Conservation (phyloP, 2,888 invertebrate genomes). For the Lycophotia porphyrea region DNA sequence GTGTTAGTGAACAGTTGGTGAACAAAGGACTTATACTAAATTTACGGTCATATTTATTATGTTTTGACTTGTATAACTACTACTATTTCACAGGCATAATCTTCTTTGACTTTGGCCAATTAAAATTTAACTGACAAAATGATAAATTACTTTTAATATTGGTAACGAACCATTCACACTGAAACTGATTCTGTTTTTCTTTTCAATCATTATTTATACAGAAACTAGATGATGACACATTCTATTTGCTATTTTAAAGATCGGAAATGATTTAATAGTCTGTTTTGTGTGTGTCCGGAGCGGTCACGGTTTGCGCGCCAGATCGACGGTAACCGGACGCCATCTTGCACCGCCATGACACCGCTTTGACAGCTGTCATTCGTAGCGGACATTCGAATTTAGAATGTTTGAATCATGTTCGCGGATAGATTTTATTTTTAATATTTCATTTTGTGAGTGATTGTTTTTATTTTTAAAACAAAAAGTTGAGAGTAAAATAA, state of each 20-base stretch:
- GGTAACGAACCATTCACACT: slow-evolving; percentile 32
- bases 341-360: slow-evolving; percentile 85
- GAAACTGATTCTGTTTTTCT: slow-evolving; percentile 26
- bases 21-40: neutral
- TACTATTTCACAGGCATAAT: slow-evolving; percentile 32
- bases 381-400: slow-evolving; percentile 86
- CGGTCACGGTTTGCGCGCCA: slow-evolving; percentile 80
- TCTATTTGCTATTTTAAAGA: slow-evolving; percentile 79
- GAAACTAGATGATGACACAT: slow-evolving; percentile 63
- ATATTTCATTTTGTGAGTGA: slow-evolving; percentile 56
- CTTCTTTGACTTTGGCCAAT: slow-evolving; percentile 12
- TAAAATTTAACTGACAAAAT: slow-evolving; percentile 42
- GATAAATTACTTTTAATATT: slow-evolving; percentile 36
- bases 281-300: slow-evolving; percentile 77
- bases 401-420: slow-evolving; percentile 83
- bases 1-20: neutral
- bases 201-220: slow-evolving; percentile 35
- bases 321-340: slow-evolving; percentile 89
- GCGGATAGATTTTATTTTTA: slow-evolving; percentile 65
- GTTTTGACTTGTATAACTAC: neutral
- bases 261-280: slow-evolving; percentile 86
- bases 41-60: neutral
- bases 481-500: neutral
- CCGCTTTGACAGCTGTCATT: slow-evolving; percentile 89
- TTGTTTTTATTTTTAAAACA: slow-evolving; percentile 26